Percentiles rank a stretch among this genome's conserved stretches.
Conservation (phyloP, 92 coral and sea anemone species). For the Porites lobata region DNA sequence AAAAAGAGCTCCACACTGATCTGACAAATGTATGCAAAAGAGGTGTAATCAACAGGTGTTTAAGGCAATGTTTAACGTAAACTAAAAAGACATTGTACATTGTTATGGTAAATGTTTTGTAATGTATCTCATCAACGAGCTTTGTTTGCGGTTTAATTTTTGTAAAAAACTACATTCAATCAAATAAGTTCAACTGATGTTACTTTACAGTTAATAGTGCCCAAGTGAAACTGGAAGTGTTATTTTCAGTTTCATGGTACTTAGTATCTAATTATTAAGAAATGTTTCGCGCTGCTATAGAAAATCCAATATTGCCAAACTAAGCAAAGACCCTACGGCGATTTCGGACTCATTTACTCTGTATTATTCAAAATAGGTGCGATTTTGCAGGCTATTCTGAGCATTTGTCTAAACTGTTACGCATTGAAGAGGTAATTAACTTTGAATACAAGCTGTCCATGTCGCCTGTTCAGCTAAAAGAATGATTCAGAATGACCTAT, state of each 20-base stretch:
- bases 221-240: background rate
- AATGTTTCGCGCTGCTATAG: background rate
- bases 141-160: slow-evolving; percentile 5
- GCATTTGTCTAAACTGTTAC: background rate
- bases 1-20: background rate
- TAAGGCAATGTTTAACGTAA: background rate
- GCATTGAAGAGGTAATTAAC: background rate
- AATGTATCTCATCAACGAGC: background rate
- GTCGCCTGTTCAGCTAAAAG: slow-evolving; percentile 21
- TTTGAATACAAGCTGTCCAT: slow-evolving; percentile 13
- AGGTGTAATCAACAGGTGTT: background rate
- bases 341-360: background rate
- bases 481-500: background rate
- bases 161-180: background rate
- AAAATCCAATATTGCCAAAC: background rate
- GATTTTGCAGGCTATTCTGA: background rate
- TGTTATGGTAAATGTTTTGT: slow-evolving; percentile 32
- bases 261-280: background rate
- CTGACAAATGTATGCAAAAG: background rate
- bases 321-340: background rate
- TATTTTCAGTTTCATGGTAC: background rate
- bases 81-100: background rate
- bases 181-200: background rate
- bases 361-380: background rate
- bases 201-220: background rate